Base-by-base conservation (phyloP, 2,797 vertebrate genomes). In the Microcaecilia unicolor region DNA sequence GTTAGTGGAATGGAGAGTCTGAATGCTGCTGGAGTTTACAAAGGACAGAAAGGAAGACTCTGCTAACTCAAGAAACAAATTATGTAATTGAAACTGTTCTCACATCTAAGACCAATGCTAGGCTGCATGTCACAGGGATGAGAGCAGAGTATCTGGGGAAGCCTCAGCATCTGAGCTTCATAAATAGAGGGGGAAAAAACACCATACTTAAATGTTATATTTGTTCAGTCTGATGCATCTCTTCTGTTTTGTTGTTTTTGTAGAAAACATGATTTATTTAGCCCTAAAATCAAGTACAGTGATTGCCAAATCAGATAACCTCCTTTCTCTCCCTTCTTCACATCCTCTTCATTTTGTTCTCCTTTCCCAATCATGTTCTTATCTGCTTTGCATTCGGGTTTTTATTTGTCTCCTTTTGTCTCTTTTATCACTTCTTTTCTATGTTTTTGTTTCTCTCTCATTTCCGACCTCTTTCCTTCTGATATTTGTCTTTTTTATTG, bases 211-310 rank as follows among this genome's bases (percentile, higher is more conserved):
- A n/a, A n/a, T n/a, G n/a, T n/a, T n/a, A n/a, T n/a, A 48, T 41
- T 55, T 63, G 53, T 65, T 61, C n/a, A n/a, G n/a, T n/a, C 67
- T 53, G 61, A 55, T 58, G 54, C 49, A 52, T 49, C 28, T 11
- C 15, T 49, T 1, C 5, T 34, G 45, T 47, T 31, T 20, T 36
- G 25, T 52, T 22, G 38, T 28, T 48, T n/a, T n/a, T n/a, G n/a
- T n/a, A n/a, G n/a, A n/a, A n/a, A n/a, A n/a, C n/a, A n/a, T n/a
- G n/a, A n/a, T n/a, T n/a, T n/a, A n/a, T n/a, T n/a, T n/a, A n/a
- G n/a, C n/a, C n/a, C n/a, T n/a, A n/a, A n/a, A n/a, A n/a, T n/a
- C n/a, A n/a, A n/a, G n/a, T n/a, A n/a, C n/a, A n/a, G n/a, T n/a
- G 43, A 28, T 34, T 19, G 22, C 8, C 12, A 18, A 31, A 13